Conservation (phyloP, 1,140 invertebrate species). For the Leptinotarsa defecta region DNA sequence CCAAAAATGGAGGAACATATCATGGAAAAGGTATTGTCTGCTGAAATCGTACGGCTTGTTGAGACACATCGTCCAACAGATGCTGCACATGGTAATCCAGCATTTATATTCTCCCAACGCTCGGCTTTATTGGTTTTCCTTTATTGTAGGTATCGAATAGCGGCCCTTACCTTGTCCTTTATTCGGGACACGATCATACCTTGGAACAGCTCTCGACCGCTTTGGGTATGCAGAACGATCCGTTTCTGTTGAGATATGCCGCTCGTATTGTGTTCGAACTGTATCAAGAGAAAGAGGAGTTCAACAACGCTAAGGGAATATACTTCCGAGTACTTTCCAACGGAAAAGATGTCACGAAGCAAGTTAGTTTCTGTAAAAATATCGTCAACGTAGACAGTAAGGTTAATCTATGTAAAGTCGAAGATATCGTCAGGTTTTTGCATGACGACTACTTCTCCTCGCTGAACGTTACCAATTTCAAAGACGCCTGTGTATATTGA, state of each 20-base stretch:
- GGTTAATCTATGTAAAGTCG: slow-evolving; percentile 76
- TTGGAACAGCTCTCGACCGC: slow-evolving; percentile 80
- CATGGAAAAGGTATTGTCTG: slow-evolving; percentile 70
- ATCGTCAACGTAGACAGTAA: slow-evolving; percentile 61
- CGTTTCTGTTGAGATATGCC: slow-evolving; percentile 74
- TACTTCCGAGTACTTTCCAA: slow-evolving; percentile 85
- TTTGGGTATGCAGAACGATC: slow-evolving; percentile 69
- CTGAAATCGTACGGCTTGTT: slow-evolving; percentile 77
- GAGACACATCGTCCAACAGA: slow-evolving; percentile 75
- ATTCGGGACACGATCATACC: slow-evolving; percentile 91
- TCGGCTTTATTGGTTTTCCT: neutral
- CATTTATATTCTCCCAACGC: neutral
- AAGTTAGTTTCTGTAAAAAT: slow-evolving; percentile 78
- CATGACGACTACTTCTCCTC: slow-evolving; percentile 82
- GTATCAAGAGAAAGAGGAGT: slow-evolving; percentile 60
- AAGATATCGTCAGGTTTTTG: slow-evolving; percentile 81
- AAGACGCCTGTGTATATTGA: slow-evolving; percentile 70
- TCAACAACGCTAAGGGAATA: slow-evolving; percentile 65
- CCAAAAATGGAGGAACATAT: slow-evolving; percentile 67
- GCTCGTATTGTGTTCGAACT: slow-evolving; percentile 85
- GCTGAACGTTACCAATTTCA: slow-evolving; percentile 83
- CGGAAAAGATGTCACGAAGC: slow-evolving; percentile 82
- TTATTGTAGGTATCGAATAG: slow-evolving; percentile 62
- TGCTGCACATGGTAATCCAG: slow-evolving; percentile 71
- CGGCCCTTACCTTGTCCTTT: slow-evolving; percentile 80